Evolutionary conservation across 2,888 invertebrate species (phyloP), one percentile per base, ranked within the genome.

Genomic region (Thereva unica): DNA sequence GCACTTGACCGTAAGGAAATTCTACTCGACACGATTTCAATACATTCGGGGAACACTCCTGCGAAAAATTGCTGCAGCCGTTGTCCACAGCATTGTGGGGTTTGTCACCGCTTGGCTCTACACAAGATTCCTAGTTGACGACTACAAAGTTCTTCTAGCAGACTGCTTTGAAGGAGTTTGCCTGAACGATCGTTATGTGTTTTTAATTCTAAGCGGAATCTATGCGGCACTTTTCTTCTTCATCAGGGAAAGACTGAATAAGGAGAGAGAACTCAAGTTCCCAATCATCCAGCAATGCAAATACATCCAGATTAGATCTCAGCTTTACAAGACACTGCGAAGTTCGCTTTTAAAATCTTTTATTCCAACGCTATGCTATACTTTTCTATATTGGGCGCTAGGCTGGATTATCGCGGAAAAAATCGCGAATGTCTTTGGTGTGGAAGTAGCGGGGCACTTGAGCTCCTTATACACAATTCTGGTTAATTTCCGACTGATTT

Each of bases 271-370:
- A 80, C 80, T 91, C 0, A 80, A 84, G 37, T 92, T 91, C 76
- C 86, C 90, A 6, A 85, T 89, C n/a, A 83, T 90, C 10, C 87
- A 89, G 69, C 87, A 88, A 77, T 84, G 85, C 50, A 91, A 89
- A 75, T 84, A 89, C 71, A 83, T 87, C 4, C 86, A 88, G 74
- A 83, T 91, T 12, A 87, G 88, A 74, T 79, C 85, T 38, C 82
- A 85, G 0, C 75, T 90, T 5, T 81, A 82, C 55, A 77, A 82
- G 3, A 82, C 87, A 41, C 71, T 91, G 4, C 84, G 86, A 37
- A 82, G 82, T 67, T 86, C 89, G 12, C 83, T 88, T 68, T 75
- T 78, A 47, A 83, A 83, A 70, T 86, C 90, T 0, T 73, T 89
- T 44, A 80, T 84, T 75, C 90, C 91, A 10, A 85, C 86, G 4